phyloP scores from a whole-genome alignment of 2,797 vertebrate genomes.

The Fringilla coelebs region DNA sequence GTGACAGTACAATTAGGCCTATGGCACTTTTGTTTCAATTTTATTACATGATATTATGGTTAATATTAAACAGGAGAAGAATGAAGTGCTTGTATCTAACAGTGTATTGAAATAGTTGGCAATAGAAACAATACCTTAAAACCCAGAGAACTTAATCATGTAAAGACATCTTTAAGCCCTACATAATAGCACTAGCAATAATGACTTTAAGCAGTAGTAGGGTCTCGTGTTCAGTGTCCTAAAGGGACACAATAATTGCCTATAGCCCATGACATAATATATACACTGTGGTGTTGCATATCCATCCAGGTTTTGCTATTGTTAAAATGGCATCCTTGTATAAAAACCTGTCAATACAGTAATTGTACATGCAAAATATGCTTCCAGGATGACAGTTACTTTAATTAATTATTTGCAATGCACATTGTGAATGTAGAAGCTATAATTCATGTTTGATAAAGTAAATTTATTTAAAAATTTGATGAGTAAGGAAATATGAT shows the following conservation, averaged over 20 bases:
- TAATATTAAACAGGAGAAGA: slow-evolving; percentile 53
- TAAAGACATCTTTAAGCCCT: slow-evolving; percentile 26
- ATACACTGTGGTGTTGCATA: not conserved
- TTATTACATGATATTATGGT: slow-evolving; percentile 52
- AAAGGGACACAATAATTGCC: not conserved
- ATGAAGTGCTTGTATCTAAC: slow-evolving; percentile 8
- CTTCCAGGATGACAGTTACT: not conserved
- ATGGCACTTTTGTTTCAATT: slow-evolving; percentile 63
- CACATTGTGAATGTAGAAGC: not conserved
- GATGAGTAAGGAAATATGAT: not conserved
- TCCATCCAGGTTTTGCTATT: not conserved
- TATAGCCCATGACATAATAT: not conserved
- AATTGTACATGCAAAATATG: not conserved
- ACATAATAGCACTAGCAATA: not conserved
- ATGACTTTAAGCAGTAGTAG: not conserved
- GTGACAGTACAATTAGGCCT: slow-evolving; percentile 64
- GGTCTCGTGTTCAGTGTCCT: not conserved
- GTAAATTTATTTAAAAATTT: not conserved
- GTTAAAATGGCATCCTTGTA: not conserved
- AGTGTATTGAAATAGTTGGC: not conserved
- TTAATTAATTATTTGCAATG: slow-evolving; percentile 3
- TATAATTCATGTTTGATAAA: not conserved
- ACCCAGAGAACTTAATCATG: slow-evolving; percentile 28
- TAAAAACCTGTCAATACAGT: not conserved
- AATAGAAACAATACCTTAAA: slow-evolving; percentile 32